Conservation (phyloP, 2,113 vertebrate genomes). For the Okapia johnstoni region DNA sequence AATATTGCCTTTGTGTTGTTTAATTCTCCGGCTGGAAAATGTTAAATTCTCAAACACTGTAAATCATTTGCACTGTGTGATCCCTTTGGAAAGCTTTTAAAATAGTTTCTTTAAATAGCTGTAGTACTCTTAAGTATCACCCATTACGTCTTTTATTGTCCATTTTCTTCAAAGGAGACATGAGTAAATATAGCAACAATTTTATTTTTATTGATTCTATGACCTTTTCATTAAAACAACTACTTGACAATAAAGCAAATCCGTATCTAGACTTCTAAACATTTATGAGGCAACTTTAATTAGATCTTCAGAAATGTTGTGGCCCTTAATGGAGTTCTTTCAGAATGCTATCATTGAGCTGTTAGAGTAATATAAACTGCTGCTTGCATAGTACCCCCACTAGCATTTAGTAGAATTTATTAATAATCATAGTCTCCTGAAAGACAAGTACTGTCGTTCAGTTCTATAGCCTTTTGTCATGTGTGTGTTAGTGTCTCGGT, state of each 20-base stretch:
- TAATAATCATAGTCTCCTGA: background rate
- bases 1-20: background rate
- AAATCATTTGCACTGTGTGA: background rate
- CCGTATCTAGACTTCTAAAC: background rate
- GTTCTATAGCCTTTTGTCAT: background rate
- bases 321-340: background rate
- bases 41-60: background rate
- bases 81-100: slow-evolving; percentile 16
- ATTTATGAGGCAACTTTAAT: background rate
- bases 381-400: background rate
- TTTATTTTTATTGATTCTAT: slow-evolving; percentile 47
- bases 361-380: background rate
- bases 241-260: background rate
- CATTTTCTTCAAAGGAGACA: slow-evolving; percentile 25
- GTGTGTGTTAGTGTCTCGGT: background rate
- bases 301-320: background rate
- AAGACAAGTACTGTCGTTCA: background rate
- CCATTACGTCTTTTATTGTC: slow-evolving; percentile 17
- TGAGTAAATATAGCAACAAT: slow-evolving; percentile 14
- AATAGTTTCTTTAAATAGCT: background rate
- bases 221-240: slow-evolving; percentile 10
- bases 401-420: background rate
- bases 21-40: background rate
- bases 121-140: background rate
- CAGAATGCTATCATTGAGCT: background rate